A percentile compares a stretch with the other conserved stretches of the same genome.
These are phyloP conservation scores for Anoura caudifer DNA, from an alignment of 2,113 vertebrate genomes.

Conservation along the genomic window DNA sequence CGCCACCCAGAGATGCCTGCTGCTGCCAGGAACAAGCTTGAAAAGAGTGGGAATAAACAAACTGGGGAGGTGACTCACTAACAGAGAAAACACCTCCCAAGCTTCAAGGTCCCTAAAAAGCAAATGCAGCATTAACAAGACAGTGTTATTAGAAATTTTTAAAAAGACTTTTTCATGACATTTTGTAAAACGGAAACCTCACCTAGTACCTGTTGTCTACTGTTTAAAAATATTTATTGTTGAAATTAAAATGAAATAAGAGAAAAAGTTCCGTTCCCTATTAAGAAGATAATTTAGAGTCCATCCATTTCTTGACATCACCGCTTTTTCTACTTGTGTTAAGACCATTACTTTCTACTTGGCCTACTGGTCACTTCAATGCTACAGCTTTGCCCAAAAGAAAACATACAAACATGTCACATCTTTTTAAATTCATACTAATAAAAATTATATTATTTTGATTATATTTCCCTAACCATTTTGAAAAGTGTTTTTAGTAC, in stretches of 20 bases:
- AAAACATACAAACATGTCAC: not conserved
- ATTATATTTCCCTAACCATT: slow-evolving; percentile 23
- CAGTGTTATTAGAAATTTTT: slow-evolving; percentile 24
- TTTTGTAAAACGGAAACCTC: slow-evolving; percentile 41
- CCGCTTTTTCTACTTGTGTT: slow-evolving; percentile 69
- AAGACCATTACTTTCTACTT: slow-evolving; percentile 49
- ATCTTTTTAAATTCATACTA: slow-evolving; percentile 36
- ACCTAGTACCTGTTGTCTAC: slow-evolving; percentile 47
- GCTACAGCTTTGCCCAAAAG: slow-evolving; percentile 55
- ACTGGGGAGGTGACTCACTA: slow-evolving; percentile 53
- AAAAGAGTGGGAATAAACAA: slow-evolving; percentile 75
- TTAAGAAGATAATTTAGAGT: slow-evolving; percentile 67
- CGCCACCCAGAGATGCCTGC: slow-evolving; percentile 18
- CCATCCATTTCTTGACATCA: slow-evolving; percentile 60
- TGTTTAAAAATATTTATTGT: slow-evolving; percentile 71
- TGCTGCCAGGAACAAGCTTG: slow-evolving; percentile 70
- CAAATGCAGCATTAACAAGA: slow-evolving; percentile 1
- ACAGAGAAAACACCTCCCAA: slow-evolving; percentile 53
- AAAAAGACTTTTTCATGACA: not conserved
- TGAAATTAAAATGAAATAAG: slow-evolving; percentile 72
- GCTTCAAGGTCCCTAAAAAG: slow-evolving; percentile 48
- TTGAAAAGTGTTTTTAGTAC: slow-evolving; percentile 7
- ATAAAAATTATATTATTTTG: slow-evolving; percentile 58
- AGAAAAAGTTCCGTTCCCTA: slow-evolving; percentile 56
- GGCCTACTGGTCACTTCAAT: slow-evolving; percentile 48